Evolutionary conservation across 2,113 vertebrate species (phyloP), one percentile per base, ranked within the genome.

Genomic region (Trematocara unimaculatum): DNA sequence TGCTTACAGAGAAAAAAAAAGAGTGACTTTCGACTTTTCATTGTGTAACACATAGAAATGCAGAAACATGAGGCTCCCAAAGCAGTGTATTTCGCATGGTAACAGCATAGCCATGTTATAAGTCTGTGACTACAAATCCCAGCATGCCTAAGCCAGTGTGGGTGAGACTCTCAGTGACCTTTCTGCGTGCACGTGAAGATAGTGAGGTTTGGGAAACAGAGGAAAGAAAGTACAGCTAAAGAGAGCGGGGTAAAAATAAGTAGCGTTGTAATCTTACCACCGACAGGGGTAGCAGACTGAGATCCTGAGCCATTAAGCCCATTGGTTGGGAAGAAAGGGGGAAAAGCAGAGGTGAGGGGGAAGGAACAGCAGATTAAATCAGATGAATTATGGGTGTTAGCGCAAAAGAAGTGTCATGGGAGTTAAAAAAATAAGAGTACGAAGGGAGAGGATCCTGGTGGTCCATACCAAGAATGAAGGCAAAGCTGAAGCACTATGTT

Each of bases 271-370:
- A 95, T 97, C 98, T 99, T 99, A 99, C 98, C 98, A 98, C 97
- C 97, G 90, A 97, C 96, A 94, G 98, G 97, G 96, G 97, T 99
- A 98, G 98, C 97, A 96, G 98, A 99, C 95, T 98, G 98, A 97
- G 98, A 98, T 99, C 98, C 98, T 99, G 97, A 98, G 96, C 96
- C 97, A 97, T 97, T 97, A 96, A 97, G 96, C 97, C 97, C 97
- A 97, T 97, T 97, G 96, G 97, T 96, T 96, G 97, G 96, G 96
- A 93, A 95, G 95, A 96, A 95, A 94, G 96, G 96, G 96, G 96
- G 96, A 84, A 95, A 77, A 95, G 96, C 96, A 96, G 90, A 96
- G 94, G 95, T 94, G 77, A 80, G 96, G 96, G 91, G 97, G 93
- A 95, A 96, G 97, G 96, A 98, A 98, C 93, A 97, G 97, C 95